phyloP scores from a whole-genome alignment of 2,113 vertebrate species.

The Phalacrocorax pelagicus region DNA sequence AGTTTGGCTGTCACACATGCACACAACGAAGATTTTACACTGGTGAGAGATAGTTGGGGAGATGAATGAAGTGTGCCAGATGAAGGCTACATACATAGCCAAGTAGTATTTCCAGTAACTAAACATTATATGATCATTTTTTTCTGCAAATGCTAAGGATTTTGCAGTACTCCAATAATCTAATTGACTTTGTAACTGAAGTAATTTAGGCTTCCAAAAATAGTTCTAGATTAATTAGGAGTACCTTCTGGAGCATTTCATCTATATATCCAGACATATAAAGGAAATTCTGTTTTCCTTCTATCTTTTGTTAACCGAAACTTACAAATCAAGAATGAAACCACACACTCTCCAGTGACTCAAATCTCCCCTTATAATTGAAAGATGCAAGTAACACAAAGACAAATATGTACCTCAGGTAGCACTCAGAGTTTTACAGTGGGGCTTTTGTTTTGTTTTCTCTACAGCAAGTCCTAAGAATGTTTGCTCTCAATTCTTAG shows the following conservation, averaged over 20 bases:
- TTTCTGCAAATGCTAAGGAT: not conserved
- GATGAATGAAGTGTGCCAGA: not conserved
- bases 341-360: not conserved
- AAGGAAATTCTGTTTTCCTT: not conserved
- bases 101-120: not conserved
- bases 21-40: not conserved
- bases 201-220: not conserved
- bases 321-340: not conserved
- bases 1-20: not conserved
- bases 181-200: not conserved
- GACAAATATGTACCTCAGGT: not conserved
- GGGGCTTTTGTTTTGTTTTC: not conserved
- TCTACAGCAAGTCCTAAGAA: not conserved
- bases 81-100: not conserved
- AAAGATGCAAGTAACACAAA: not conserved
- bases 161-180: not conserved
- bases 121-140: not conserved
- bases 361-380: not conserved
- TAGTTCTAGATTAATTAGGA: not conserved
- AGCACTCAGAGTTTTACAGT: not conserved
- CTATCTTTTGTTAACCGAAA: not conserved
- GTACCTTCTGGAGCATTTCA: not conserved
- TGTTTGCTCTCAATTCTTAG: not conserved
- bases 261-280: not conserved
- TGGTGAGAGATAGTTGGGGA: not conserved